phyloP scores from a whole-genome alignment of 1,140 invertebrate species.

The Odontomachus brunneus region DNA sequence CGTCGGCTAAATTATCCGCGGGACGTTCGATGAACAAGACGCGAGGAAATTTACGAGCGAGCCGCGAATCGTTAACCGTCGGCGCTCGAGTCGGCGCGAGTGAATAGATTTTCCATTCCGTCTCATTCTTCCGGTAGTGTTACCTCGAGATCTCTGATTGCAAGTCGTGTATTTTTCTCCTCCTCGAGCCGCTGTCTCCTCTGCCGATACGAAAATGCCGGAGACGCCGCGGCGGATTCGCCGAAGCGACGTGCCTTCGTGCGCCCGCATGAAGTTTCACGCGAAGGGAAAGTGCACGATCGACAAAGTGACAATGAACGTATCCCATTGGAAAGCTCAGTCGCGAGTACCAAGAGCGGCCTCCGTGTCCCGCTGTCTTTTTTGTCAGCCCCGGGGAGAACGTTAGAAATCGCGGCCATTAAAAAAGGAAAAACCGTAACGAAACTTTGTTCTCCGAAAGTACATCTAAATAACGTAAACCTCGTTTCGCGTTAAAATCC shows the following conservation, averaged over 20 bases:
- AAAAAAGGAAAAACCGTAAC: background rate
- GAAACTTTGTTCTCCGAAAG: background rate
- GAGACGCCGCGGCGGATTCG: background rate
- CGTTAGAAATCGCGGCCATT: conserved; percentile 27
- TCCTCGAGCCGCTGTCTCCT: too few relatives aligned
- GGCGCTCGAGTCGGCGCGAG: too few relatives aligned
- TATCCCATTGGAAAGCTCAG: conserved; percentile 64
- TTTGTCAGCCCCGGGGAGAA: conserved; percentile 48
- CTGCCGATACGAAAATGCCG: background rate
- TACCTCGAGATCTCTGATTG: too few relatives aligned
- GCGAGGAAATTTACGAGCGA: conserved; percentile 36
- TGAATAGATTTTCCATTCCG: conserved; percentile 27
- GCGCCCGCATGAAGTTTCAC: conserved; percentile 21
- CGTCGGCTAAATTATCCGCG: conserved; percentile 15
- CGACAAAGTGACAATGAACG: conserved; percentile 34
- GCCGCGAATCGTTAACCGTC: conserved; percentile 22
- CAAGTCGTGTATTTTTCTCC: too few relatives aligned
- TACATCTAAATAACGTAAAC: background rate
- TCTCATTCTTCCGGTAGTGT: conserved; percentile 1
- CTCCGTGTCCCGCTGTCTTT: conserved; percentile 37
- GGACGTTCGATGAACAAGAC: conserved; percentile 31
- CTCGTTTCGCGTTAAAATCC: background rate
- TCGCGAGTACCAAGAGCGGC: conserved; percentile 12
- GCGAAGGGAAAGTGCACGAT: conserved; percentile 61
- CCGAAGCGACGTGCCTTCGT: conserved; percentile 1